These are phyloP conservation scores for Akabosia matsudoensis DNA, from an alignment of 1,140 invertebrate species.

Conservation along the genomic window DNA sequence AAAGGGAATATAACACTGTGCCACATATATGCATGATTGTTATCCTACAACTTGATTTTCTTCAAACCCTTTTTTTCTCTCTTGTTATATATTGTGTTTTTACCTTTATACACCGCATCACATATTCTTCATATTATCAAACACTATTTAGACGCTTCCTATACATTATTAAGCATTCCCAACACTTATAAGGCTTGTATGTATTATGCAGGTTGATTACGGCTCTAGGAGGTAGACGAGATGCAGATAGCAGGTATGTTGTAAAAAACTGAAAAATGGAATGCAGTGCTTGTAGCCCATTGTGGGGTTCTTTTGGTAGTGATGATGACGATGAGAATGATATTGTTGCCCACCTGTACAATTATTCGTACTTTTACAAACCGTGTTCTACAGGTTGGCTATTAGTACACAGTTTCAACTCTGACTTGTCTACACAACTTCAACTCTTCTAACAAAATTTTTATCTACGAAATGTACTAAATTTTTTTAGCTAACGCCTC, in stretches of 20 bases:
- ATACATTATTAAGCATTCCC: too few relatives aligned
- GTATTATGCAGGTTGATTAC: too few relatives aligned
- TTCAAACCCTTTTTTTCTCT: too few relatives aligned
- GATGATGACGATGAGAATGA: neutral
- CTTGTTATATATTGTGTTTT: neutral
- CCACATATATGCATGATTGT: too few relatives aligned
- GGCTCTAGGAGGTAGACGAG: too few relatives aligned
- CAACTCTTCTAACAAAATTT: neutral
- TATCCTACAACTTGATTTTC: too few relatives aligned
- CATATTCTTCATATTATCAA: too few relatives aligned
- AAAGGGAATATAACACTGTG: too few relatives aligned
- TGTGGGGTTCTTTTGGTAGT: neutral
- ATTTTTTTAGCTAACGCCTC: conserved; percentile 18
- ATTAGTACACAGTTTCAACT: conserved; percentile 21
- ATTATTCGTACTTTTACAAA: conserved; percentile 14
- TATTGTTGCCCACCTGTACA: conserved; percentile 23
- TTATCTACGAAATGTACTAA: conserved; percentile 15
- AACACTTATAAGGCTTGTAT: too few relatives aligned
- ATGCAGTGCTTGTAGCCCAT: neutral
- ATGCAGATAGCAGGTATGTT: too few relatives aligned
- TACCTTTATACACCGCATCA: too few relatives aligned
- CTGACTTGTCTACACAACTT: conserved; percentile 21
- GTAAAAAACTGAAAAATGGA: neutral
- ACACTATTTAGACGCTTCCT: too few relatives aligned
- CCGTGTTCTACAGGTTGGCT: conserved; percentile 24